phyloP scores from a whole-genome alignment of 2,113 vertebrate species.

The Lichenostomus cassidix region DNA sequence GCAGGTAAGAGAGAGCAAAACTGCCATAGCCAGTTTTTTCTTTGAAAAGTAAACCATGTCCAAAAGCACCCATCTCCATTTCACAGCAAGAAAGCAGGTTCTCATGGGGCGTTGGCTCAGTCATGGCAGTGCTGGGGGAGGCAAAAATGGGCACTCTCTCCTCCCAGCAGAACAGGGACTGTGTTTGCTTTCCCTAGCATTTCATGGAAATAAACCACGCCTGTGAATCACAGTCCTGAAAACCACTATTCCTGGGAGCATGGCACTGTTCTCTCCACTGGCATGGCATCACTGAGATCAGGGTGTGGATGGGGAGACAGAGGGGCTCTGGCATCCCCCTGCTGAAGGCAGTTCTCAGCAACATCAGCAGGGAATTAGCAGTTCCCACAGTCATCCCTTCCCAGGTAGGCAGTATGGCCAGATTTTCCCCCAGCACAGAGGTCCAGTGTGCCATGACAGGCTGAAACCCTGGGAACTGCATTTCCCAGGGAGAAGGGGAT shows the following conservation, averaged over 20 bases:
- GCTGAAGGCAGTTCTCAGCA: neutral
- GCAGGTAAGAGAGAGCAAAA: neutral
- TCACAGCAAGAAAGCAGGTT: neutral
- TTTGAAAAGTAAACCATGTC: neutral
- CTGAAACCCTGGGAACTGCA: neutral
- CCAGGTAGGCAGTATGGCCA: neutral
- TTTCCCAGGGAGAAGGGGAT: neutral
- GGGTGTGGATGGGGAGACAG: neutral
- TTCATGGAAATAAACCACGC: neutral
- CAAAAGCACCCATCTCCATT: neutral
- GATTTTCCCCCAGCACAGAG: neutral
- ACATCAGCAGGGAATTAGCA: neutral
- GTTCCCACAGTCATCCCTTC: neutral
- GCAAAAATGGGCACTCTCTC: fast-evolving
- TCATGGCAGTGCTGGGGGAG: neutral
- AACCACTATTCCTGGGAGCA: neutral
- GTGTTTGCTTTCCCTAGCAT: neutral
- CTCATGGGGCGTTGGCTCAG: neutral
- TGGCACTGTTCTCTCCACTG: neutral
- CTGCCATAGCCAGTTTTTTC: neutral
- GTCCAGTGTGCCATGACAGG: fast-evolving
- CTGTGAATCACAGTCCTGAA: neutral
- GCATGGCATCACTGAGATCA: neutral
- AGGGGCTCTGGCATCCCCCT: neutral
- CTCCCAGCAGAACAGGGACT: neutral